Evolutionary conservation across 2,797 vertebrate genomes (phyloP).

Genomic region (Phataginus tricuspis): DNA sequence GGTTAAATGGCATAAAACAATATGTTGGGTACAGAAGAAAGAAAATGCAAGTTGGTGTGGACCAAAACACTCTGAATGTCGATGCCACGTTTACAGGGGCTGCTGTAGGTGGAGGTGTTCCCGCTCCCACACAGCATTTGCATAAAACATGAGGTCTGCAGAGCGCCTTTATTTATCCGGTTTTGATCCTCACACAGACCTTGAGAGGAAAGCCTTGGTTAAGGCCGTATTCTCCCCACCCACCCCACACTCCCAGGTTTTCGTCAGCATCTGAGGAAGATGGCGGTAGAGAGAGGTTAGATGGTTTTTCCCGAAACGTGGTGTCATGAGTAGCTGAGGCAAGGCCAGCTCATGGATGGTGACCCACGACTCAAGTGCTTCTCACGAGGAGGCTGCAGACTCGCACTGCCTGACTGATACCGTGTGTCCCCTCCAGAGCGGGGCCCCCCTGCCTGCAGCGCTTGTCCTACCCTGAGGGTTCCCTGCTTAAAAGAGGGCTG

Average conservation of each 20-base stretch:
- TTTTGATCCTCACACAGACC: not conserved
- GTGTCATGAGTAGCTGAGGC: not conserved
- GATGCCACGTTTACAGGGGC: not conserved
- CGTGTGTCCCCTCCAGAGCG: not conserved
- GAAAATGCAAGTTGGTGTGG: not conserved
- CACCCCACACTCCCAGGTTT: not conserved
- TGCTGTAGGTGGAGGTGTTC: no score
- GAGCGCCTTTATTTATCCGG: not conserved
- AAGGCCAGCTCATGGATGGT: not conserved
- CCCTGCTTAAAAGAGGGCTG: not conserved
- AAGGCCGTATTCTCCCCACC: not conserved
- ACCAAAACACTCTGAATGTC: not conserved
- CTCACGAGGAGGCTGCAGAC: not conserved
- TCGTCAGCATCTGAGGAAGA: not conserved
- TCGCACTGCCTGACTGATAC: rapidly evolving
- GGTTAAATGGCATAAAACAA: not conserved
- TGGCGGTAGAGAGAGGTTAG: not conserved
- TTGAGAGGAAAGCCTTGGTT: not conserved
- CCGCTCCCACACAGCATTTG: not conserved
- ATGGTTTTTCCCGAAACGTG: not conserved
- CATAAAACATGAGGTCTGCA: not conserved
- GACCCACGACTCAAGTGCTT: not conserved
- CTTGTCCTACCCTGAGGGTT: not conserved
- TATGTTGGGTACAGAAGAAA: not conserved
- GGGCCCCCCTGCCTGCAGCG: not conserved